These are phyloP conservation scores for Drosophila picticornis DNA, from an alignment of 2,888 invertebrate species.

Conservation along the genomic window DNA sequence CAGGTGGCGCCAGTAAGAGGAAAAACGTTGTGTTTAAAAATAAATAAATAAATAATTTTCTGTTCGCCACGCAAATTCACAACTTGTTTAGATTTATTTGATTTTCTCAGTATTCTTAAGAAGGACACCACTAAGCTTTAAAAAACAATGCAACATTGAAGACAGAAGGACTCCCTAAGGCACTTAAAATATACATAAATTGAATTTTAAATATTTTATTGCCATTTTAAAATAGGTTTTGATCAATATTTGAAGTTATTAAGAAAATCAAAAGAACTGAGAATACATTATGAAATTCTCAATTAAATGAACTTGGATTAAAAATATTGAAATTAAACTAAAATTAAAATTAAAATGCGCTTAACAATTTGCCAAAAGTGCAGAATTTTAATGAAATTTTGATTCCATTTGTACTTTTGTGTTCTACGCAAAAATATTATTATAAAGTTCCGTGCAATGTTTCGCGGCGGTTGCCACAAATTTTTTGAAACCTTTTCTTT, in stretches of 20 bases:
- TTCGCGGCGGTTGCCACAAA: conserved; percentile 7
- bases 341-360: neutral
- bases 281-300: neutral
- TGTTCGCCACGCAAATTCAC: neutral
- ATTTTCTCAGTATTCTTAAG: neutral
- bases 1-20: neutral
- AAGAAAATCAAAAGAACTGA: neutral
- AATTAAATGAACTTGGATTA: neutral
- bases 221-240: neutral
- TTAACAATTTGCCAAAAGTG: neutral
- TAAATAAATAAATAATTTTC: neutral
- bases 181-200: neutral
- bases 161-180: neutral
- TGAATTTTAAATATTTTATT: neutral
- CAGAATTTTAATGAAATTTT: conserved; percentile 58
- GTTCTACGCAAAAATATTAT: conserved; percentile 58
- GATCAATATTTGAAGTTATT: neutral
- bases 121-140: neutral
- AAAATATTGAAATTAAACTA: neutral
- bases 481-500: conserved; percentile 5
- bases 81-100: neutral
- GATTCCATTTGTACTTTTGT: conserved; percentile 61
- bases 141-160: neutral
- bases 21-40: neutral
- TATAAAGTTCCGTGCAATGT: conserved; percentile 24